phyloP scores from a whole-genome alignment of 2,888 invertebrate genomes.

The Leucania comma region DNA sequence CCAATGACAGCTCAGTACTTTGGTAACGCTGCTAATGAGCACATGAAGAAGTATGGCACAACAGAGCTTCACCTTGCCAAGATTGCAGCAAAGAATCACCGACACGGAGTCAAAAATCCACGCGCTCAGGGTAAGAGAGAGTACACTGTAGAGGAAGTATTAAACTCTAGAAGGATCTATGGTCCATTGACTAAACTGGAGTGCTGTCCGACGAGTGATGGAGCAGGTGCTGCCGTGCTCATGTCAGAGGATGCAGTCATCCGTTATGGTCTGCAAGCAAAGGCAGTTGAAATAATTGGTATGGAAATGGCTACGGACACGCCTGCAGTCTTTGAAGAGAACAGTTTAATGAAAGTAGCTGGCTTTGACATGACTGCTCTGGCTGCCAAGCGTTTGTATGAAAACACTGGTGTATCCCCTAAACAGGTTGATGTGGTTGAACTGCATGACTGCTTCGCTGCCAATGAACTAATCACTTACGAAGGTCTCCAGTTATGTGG shows the following conservation, averaged over 20 bases:
- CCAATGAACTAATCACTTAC: conserved; percentile 99
- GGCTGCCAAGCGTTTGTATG: conserved; percentile 94
- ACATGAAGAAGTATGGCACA: conserved; percentile 98
- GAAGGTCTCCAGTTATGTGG: conserved; percentile 98
- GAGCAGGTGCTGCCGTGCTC: conserved; percentile 98
- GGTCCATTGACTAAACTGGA: conserved; percentile 98
- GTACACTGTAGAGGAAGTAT: conserved; percentile 97
- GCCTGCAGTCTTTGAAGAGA: conserved; percentile 95
- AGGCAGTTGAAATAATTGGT: conserved; percentile 98
- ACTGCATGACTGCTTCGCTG: conserved; percentile 99
- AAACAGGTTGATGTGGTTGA: conserved; percentile 98
- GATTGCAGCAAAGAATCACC: conserved; percentile 99
- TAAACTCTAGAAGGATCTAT: conserved; percentile 96
- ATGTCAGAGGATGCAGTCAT: conserved; percentile 98
- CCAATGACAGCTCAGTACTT: conserved; percentile 99
- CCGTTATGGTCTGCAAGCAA: conserved; percentile 94
- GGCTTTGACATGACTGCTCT: conserved; percentile 98
- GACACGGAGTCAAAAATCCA: conserved; percentile 99
- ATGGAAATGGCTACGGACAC: conserved; percentile 99
- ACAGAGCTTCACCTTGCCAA: conserved; percentile 98
- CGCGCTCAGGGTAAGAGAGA: conserved; percentile 98
- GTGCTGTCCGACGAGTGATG: conserved; percentile 99
- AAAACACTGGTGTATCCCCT: conserved; percentile 94
- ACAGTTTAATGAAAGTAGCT: conserved; percentile 94
- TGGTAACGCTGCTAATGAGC: conserved; percentile 98